Base-by-base conservation (phyloP, 2,888 invertebrate species). In the Proisotoma minuta region DNA sequence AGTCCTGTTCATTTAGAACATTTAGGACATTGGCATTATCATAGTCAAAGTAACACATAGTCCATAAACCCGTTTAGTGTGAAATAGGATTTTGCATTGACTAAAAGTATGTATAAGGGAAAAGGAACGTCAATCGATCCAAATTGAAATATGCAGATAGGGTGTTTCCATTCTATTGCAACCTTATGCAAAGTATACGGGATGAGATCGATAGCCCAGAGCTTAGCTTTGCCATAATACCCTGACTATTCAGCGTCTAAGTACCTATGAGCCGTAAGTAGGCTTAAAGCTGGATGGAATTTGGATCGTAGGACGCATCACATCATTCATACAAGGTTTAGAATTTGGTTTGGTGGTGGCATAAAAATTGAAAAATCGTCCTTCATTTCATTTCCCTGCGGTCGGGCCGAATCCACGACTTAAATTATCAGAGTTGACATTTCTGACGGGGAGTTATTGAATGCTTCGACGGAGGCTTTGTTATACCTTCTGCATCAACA, bases 61-160 rank as follows among this genome's bases (percentile, higher is more conserved):
- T n/a, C n/a, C n/a, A n/a, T n/a, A 43, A 20, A 4, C 34, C 34
- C 8, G 34, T 34, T 34, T 10, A 10, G 8, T 34, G 15, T 8
- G 43, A 15, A 12, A 43, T 43, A 20, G 43, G 8, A 8, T 34
- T 34, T 10, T 34, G 15, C 8, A 34, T 34, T 34, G 34, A n/a
- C n/a, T n/a, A n/a, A n/a, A 5, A 10, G 47, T 10, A 18, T 18
- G 28, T 27, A 43, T 40, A 54, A 49, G 56, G 51, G 56, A 54
- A 56, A 59, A 59, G 59, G 50, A 63, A 63, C 63, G 59, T 56
- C 20, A 54, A 63, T 63, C 63, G 63, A 63, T 63, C 60, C 63
- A 50, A 63, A 59, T 63, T 63, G 63, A 63, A 63, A 63, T 63
- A 63, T 63, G 63, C 63, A 63, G 60, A 63, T 57, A 56, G 50